Conservation (phyloP, 2,888 invertebrate species). For the Flexamia atlantica region DNA sequence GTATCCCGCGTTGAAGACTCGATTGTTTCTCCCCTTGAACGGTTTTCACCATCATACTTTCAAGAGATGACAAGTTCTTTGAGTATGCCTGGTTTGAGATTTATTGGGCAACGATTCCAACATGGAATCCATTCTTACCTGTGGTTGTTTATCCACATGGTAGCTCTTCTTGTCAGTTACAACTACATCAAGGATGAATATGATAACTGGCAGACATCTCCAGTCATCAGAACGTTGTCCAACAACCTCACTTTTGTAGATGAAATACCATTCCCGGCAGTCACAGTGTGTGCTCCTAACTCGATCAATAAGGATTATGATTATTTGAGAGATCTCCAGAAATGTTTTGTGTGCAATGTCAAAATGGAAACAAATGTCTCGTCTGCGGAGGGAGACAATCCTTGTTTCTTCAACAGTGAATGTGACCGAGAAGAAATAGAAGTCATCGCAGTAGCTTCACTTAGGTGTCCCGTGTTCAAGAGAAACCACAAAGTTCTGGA, state of each 20-base stretch:
- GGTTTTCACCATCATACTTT: slow-evolving; percentile 1
- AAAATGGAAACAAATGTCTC: too few species aligned
- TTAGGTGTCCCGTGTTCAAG: neutral
- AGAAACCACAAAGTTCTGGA: neutral
- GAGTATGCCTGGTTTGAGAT: slow-evolving; percentile 25
- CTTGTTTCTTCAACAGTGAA: slow-evolving; percentile 8
- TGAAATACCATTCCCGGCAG: slow-evolving; percentile 10
- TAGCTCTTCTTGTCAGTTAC: slow-evolving; percentile 9
- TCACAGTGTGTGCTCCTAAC: neutral
- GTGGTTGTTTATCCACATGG: neutral
- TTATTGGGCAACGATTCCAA: slow-evolving; percentile 1
- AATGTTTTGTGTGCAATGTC: neutral
- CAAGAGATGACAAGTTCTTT: neutral
- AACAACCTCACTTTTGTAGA: slow-evolving; percentile 14
- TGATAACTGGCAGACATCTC: slow-evolving; percentile 22
- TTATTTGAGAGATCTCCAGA: neutral
- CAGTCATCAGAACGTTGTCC: slow-evolving; percentile 1
- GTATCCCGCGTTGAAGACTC: neutral
- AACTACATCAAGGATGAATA: neutral
- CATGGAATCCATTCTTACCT: neutral
- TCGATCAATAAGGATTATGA: neutral
- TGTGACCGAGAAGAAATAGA: neutral
- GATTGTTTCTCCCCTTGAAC: neutral
- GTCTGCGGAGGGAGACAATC: too few species aligned
- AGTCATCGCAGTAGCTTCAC: neutral